These are phyloP conservation scores for Pteropus alecto DNA, from an alignment of 2,113 vertebrate genomes.

Conservation along the genomic window DNA sequence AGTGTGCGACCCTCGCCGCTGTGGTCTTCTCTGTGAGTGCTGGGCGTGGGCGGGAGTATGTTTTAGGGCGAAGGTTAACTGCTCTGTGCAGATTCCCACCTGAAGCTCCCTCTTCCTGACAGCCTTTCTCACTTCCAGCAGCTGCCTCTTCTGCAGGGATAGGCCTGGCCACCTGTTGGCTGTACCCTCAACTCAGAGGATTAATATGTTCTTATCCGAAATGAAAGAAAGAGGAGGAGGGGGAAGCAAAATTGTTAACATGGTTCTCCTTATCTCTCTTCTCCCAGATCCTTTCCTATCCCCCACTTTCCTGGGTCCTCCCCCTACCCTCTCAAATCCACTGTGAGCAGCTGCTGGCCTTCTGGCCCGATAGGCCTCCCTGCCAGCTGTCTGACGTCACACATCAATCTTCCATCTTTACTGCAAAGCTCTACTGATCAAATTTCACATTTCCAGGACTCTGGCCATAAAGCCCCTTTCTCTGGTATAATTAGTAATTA, in stretches of 20 bases:
- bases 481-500: slow-evolving; percentile 87
- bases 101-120: neutral
- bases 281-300: neutral
- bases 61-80: neutral
- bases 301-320: slow-evolving; percentile 47
- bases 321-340: slow-evolving; percentile 21
- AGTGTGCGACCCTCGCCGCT: neutral
- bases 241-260: slow-evolving; percentile 60
- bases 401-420: slow-evolving; percentile 85
- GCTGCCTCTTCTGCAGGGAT: slow-evolving; percentile 49
- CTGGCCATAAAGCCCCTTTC: slow-evolving; percentile 78
- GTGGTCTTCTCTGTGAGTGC: neutral
- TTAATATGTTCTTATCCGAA: slow-evolving; percentile 73
- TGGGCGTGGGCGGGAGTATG: too few relatives aligned
- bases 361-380: slow-evolving; percentile 69
- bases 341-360: slow-evolving; percentile 82
- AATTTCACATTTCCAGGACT: slow-evolving; percentile 83
- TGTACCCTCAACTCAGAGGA: neutral
- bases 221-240: slow-evolving; percentile 49
- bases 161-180: slow-evolving; percentile 73
- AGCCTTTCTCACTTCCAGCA: neutral
- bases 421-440: slow-evolving; percentile 85
- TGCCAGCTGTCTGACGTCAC: slow-evolving; percentile 86
- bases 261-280: slow-evolving; percentile 56
- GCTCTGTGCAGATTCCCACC: neutral